Base-by-base conservation (phyloP, 2,113 vertebrate species). In the Caranx ignobilis region DNA sequence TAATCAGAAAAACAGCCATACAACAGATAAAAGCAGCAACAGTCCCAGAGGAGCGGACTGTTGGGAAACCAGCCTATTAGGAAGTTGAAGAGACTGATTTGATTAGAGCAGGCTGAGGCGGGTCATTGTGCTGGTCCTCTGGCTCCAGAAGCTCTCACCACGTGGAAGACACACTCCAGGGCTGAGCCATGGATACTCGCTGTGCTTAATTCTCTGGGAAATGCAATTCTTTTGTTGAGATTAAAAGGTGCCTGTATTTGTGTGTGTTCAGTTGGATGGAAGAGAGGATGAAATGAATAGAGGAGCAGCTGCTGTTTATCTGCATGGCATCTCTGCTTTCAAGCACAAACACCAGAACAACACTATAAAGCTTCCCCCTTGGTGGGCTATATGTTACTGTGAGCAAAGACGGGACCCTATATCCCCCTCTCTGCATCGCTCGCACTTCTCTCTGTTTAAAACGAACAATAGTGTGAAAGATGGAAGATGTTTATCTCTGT, bases 11-110 rank as follows among this genome's bases (percentile, higher is more conserved):
- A 90, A 89, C 82, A 83, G 85, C 66, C 63, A 12, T 45, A 71
- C 61, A 86, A 71, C 71, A 91, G 86, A 92, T 87, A 86, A 86
- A 83, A 88, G 79, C 74, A 75, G 61, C 61, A 75, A 55, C 60
- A 35, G 76, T 86, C 84, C 89, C 86, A 71, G 60, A 13, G 77
- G 87, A 87, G 77, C 41, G 55, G 82, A 68, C 77, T 79, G 71
- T 75, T 83, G 75, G 91, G 85, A 89, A 85, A 83, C 31, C 62
- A 85, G 82, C 82, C 77, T 62, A 87, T 88, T 87, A 87, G 91
- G 91, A 92, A 87, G 87, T 63, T 76, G 76, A 87, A 79, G 79
- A 87, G 83, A 84, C 90, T 86, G 83, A 93, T 91, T 90, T 41
- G 81, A 94, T 94, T 86, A 87, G 81, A 82, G 79, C 43, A 60